These are phyloP conservation scores for Acanthosepion pharaonis DNA, from an alignment of 2,888 invertebrate species.

Conservation along the genomic window DNA sequence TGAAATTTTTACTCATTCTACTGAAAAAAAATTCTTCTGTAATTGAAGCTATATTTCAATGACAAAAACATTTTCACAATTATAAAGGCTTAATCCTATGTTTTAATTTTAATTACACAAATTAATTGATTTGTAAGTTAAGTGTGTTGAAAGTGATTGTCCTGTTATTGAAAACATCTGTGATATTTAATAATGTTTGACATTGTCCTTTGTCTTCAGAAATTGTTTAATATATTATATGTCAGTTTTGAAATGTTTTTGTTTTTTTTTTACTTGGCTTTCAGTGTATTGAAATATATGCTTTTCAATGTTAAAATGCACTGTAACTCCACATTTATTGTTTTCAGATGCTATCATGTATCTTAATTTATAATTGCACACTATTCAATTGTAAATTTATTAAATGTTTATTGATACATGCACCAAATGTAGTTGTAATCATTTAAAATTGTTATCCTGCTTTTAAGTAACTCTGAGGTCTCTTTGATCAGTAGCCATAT, in stretches of 20 bases:
- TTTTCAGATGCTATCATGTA: background rate
- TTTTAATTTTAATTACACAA: background rate
- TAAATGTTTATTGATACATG: background rate
- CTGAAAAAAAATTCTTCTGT: too few relatives aligned
- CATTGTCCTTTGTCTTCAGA: slow-evolving; percentile 5
- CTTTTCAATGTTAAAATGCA: slow-evolving; percentile 14
- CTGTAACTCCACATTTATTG: slow-evolving; percentile 24
- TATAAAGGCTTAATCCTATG: background rate
- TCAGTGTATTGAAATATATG: slow-evolving; percentile 1
- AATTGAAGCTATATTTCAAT: too few relatives aligned
- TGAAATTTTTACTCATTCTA: too few relatives aligned
- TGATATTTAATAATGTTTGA: background rate
- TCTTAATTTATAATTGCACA: background rate
- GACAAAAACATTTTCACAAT: too few relatives aligned
- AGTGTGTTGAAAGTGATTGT: background rate
- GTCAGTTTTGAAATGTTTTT: background rate
- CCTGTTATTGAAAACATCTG: background rate
- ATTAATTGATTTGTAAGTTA: background rate
- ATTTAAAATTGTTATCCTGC: background rate
- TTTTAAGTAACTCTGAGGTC: background rate
- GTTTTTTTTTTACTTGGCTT: background rate
- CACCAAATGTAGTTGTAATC: background rate
- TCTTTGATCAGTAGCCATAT: background rate
- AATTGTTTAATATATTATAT: background rate
- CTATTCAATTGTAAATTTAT: background rate